Conservation (phyloP, 1,140 invertebrate genomes). For the Pogonognathellus flavescens region DNA sequence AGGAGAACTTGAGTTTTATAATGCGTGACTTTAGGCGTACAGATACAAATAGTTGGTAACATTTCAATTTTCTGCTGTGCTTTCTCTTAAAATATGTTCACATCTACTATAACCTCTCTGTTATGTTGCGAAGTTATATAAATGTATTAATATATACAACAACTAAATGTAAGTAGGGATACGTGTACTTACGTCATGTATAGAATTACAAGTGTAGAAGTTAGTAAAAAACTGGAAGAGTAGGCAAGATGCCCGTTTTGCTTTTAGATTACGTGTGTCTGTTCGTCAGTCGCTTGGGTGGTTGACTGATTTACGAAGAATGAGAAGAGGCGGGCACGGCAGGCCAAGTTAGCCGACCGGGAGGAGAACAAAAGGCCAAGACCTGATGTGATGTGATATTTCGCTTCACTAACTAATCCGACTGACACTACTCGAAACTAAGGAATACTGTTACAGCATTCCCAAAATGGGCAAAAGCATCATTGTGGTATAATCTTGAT, state of each 20-base stretch:
- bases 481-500: too few relatives aligned
- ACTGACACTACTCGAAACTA: not conserved
- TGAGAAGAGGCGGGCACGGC: constrained; percentile 16
- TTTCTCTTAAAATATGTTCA: too few relatives aligned
- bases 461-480: too few relatives aligned
- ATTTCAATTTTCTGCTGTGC: too few relatives aligned
- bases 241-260: constrained; percentile 32
- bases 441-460: too few relatives aligned
- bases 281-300: constrained; percentile 13
- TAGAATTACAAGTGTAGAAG: not conserved
- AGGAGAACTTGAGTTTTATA: too few relatives aligned
- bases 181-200: not conserved
- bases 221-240: not conserved
- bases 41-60: too few relatives aligned
- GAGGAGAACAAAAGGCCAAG: constrained; percentile 12
- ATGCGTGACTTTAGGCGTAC: too few relatives aligned
- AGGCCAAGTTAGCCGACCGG: not conserved
- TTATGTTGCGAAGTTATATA: too few relatives aligned
- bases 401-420: constrained; percentile 39
- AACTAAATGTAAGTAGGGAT: not conserved
- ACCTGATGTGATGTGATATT: constrained; percentile 33
- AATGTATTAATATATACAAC: not conserved
- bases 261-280: constrained; percentile 13
- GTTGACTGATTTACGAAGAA: constrained; percentile 39
- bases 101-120: too few relatives aligned